phyloP scores from a whole-genome alignment of 2,888 invertebrate genomes.

The Arctia plantaginis region DNA sequence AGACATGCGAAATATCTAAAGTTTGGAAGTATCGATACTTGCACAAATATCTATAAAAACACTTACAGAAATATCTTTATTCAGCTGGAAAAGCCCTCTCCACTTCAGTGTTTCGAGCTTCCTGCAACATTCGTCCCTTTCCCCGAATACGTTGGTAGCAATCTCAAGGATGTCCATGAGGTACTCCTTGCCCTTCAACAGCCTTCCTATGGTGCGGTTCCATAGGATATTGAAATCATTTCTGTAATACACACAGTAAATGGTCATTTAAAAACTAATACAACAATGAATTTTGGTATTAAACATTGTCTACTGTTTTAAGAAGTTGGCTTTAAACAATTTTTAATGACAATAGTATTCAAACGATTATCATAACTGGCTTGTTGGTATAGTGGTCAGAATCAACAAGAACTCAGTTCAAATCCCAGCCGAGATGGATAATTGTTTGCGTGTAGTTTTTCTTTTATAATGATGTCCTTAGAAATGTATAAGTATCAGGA shows the following conservation, averaged over 20 bases:
- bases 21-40: no score
- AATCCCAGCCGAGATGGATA: no score
- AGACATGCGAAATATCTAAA: no score
- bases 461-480: no score
- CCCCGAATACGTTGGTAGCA: constrained; percentile 93
- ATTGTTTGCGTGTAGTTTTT: no score
- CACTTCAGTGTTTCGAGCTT: constrained; percentile 93
- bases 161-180: constrained; percentile 95
- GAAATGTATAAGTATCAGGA: no score
- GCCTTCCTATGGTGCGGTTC: constrained; percentile 91
- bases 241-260: constrained; percentile 67
- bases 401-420: no score
- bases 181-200: constrained; percentile 92
- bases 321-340: no score
- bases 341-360: no score
- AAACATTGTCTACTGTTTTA: not conserved
- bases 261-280: not conserved
- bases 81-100: constrained; percentile 89
- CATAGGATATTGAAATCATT: constrained; percentile 93
- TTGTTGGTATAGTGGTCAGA: no score
- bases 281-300: not conserved
- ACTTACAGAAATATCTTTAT: constrained; percentile 84
- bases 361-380: not conserved
- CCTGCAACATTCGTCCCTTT: constrained; percentile 91
- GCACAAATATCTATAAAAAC: not conserved